These are phyloP conservation scores for zebrafish (Danio rerio) DNA, from an alignment of 2,113 vertebrate species.

Conservation along the genomic window DNA sequence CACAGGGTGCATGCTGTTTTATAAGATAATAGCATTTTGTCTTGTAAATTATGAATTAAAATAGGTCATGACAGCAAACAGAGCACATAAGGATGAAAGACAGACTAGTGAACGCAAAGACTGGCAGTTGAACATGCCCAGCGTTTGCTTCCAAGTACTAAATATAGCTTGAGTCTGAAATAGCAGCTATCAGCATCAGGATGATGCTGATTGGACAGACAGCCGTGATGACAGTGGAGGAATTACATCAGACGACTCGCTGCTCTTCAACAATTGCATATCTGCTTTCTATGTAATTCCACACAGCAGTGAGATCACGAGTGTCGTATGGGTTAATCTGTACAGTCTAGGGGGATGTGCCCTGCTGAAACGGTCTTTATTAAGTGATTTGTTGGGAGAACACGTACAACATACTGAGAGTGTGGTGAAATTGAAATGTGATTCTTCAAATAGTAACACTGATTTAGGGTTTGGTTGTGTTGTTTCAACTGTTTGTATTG, in stretches of 20 bases:
- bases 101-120: background rate
- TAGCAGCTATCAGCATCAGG: slow-evolving; percentile 37
- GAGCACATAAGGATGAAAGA: background rate
- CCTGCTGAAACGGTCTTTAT: background rate
- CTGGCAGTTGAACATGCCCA: slow-evolving; percentile 29
- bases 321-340: background rate
- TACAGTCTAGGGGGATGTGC: background rate
- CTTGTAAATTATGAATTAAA: slow-evolving; percentile 9
- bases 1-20: slow-evolving; percentile 18
- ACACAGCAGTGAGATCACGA: background rate
- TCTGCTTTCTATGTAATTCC: background rate
- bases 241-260: slow-evolving; percentile 9
- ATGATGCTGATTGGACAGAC: slow-evolving; percentile 41
- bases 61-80: background rate
- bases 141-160: slow-evolving; percentile 26
- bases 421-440: background rate
- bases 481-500: background rate
- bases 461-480: background rate
- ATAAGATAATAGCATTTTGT: slow-evolving; percentile 22
- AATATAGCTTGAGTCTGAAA: slow-evolving; percentile 52
- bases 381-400: background rate
- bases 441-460: background rate
- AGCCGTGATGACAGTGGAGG: slow-evolving; percentile 18
- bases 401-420: background rate
- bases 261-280: background rate